A percentile compares a stretch with the other conserved stretches of the same genome.
phyloP scores from a whole-genome alignment of 1,140 invertebrate genomes.

The Holcopasites calliopsidis region DNA sequence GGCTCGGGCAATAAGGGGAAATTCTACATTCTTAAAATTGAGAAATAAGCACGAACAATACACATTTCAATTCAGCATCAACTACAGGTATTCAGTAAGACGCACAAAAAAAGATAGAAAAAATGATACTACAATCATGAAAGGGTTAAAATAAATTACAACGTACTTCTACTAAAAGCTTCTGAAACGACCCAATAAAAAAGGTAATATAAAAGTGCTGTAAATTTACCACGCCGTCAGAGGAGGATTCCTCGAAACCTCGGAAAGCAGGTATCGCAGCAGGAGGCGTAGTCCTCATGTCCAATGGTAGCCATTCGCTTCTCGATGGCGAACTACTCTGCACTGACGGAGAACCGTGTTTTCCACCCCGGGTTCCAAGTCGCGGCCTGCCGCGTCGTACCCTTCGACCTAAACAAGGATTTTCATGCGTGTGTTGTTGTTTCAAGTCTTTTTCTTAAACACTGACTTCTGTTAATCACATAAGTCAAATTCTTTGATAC shows the following conservation, averaged over 20 bases:
- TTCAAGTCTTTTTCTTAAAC: neutral
- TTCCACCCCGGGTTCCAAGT: conserved; percentile 74
- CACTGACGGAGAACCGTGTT: conserved; percentile 69
- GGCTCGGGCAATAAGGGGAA: too few relatives aligned
- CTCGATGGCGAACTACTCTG: conserved; percentile 74
- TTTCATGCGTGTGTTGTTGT: neutral
- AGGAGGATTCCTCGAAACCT: conserved; percentile 75
- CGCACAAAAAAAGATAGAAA: too few relatives aligned
- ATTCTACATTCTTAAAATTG: too few relatives aligned
- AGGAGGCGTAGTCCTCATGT: conserved; percentile 78
- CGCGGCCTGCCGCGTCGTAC: conserved; percentile 77
- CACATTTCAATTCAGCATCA: too few relatives aligned
- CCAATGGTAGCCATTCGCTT: conserved; percentile 75
- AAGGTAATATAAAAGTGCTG: neutral
- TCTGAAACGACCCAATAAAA: neutral
- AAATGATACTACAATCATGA: too few relatives aligned
- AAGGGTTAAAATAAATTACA: too few relatives aligned
- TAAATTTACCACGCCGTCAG: conserved; percentile 76
- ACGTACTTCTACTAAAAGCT: neutral
- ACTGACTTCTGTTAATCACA: neutral
- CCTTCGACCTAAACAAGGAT: conserved; percentile 65
- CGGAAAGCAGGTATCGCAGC: conserved; percentile 74
- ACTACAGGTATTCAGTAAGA: too few relatives aligned
- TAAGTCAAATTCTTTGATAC: neutral
- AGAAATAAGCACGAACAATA: too few relatives aligned